phyloP scores from a whole-genome alignment of 1,140 invertebrate species.

The Bicyclus anynana region DNA sequence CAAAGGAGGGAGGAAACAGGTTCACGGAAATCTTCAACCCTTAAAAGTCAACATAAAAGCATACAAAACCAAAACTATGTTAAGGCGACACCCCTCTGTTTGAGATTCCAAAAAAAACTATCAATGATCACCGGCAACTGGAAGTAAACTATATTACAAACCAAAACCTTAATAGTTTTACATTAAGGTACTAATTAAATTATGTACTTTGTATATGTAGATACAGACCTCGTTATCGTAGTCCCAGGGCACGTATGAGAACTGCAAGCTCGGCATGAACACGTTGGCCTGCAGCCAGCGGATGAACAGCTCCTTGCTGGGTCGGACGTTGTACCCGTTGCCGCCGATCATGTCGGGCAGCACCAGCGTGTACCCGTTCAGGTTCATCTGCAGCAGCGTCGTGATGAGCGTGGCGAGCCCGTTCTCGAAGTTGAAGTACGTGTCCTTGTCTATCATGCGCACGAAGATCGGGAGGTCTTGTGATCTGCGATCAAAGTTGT shows the following conservation, averaged over 20 bases:
- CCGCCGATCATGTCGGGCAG: conserved; percentile 96
- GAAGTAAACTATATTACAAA: too few species aligned
- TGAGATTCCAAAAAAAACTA: too few species aligned
- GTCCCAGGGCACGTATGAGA: conserved; percentile 92
- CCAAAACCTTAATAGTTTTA: too few species aligned
- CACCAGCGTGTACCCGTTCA: conserved; percentile 91
- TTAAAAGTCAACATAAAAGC: too few species aligned
- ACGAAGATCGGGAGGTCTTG: conserved; percentile 90
- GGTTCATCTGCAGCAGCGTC: conserved; percentile 87
- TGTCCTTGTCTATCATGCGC: conserved; percentile 92
- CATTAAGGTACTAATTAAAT: too few species aligned
- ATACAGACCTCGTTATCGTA: conserved; percentile 83
- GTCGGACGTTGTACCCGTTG: conserved; percentile 85
- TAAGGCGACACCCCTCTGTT: too few species aligned
- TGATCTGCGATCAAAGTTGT: conserved; percentile 79
- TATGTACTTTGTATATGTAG: too few species aligned
- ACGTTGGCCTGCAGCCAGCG: conserved; percentile 93
- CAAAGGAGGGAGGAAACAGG: too few species aligned
- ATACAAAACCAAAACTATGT: too few species aligned
- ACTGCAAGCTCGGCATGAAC: conserved; percentile 93
- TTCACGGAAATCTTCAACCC: too few species aligned
- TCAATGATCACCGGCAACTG: too few species aligned
- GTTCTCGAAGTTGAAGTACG: conserved; percentile 87
- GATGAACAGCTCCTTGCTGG: conserved; percentile 88
- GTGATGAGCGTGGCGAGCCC: conserved; percentile 89